phyloP scores from a whole-genome alignment of 2,113 vertebrate species.

The Callorhinus ursinus region DNA sequence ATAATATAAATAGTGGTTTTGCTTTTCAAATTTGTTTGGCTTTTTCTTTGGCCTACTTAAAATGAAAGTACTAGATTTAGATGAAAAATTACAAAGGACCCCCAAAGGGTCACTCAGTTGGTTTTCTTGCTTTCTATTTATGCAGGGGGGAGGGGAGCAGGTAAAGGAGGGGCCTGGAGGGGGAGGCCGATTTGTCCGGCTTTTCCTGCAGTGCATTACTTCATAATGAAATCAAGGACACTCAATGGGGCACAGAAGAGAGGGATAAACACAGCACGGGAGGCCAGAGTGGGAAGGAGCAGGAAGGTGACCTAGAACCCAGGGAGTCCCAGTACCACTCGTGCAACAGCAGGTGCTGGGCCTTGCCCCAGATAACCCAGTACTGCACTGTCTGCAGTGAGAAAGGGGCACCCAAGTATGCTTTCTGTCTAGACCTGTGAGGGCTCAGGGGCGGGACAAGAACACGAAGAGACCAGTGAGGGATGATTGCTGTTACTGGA shows the following conservation, averaged over 20 bases:
- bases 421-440: not conserved
- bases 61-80: not conserved
- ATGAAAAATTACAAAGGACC: not conserved
- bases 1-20: not conserved
- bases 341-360: rapidly evolving
- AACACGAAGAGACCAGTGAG: not conserved
- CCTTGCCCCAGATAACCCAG: not conserved
- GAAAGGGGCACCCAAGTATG: not conserved
- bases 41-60: not conserved
- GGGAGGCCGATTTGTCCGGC: not conserved
- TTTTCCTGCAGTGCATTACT: not conserved
- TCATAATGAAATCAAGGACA: not conserved
- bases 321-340: not conserved
- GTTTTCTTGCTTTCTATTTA: not conserved
- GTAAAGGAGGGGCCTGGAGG: not conserved
- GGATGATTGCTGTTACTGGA: not conserved
- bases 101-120: not conserved
- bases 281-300: not conserved
- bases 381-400: too few species aligned
- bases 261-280: not conserved
- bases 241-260: too few species aligned
- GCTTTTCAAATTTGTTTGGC: not conserved
- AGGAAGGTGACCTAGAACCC: not conserved
- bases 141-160: rapidly evolving
- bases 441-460: not conserved